Conservation (phyloP, 2,888 invertebrate genomes). For the Macrophya alboannulata region DNA sequence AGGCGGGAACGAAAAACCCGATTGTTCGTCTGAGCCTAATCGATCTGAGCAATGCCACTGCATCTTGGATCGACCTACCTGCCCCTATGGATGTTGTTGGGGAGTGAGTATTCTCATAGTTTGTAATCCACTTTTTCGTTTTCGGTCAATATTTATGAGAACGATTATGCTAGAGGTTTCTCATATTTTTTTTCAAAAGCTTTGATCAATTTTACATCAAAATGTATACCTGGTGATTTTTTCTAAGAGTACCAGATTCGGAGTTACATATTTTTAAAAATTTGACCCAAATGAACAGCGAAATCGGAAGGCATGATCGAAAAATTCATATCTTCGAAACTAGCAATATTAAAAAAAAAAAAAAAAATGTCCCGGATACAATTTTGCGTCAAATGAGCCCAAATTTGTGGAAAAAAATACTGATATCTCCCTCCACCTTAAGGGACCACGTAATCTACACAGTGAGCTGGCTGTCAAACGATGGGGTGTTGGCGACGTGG, state of each 20-base stretch:
- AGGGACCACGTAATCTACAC: conserved; percentile 86
- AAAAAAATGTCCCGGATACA: background rate
- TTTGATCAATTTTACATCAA: background rate
- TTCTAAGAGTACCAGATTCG: background rate
- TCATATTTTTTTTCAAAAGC: conserved; percentile 11
- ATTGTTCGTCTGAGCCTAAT: conserved; percentile 85
- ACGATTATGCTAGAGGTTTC: background rate
- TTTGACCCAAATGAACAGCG: background rate
- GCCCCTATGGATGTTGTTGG: conserved; percentile 70
- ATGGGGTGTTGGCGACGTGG: conserved; percentile 88
- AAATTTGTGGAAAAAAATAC: background rate
- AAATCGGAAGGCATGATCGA: background rate
- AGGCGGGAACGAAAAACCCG: conserved; percentile 90
- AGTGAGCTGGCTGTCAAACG: conserved; percentile 88
- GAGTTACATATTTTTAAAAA: background rate
- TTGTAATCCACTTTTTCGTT: background rate
- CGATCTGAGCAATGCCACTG: conserved; percentile 79
- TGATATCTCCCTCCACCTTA: background rate
- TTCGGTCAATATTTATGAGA: too few species aligned
- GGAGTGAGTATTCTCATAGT: conserved; percentile 65
- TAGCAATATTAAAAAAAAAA: background rate
- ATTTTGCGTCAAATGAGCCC: background rate
- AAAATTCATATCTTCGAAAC: conserved; percentile 5
- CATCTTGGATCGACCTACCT: conserved; percentile 65
- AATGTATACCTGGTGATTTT: background rate